phyloP scores from a whole-genome alignment of 1,140 invertebrate genomes.

The Odontomachus brunneus region DNA sequence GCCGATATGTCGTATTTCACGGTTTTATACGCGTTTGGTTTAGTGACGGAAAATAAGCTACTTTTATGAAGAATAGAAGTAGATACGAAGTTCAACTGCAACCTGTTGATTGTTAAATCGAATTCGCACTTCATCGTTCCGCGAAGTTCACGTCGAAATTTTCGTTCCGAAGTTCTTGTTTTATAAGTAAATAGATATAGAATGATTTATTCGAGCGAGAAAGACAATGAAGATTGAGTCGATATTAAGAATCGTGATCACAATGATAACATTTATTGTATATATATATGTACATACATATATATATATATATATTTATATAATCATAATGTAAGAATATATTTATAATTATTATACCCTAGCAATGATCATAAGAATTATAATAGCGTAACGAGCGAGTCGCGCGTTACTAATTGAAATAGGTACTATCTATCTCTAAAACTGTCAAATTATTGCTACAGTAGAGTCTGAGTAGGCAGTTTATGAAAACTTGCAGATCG shows the following conservation, averaged over 20 bases:
- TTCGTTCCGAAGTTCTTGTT: background rate
- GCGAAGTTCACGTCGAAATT: background rate
- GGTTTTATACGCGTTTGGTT: background rate
- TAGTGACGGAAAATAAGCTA: background rate
- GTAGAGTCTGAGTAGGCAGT: slow-evolving; percentile 62
- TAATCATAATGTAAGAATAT: slow-evolving; percentile 81
- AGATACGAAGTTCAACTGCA: background rate
- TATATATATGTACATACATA: no score
- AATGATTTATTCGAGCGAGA: no score
- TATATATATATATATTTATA: no score
- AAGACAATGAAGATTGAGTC: background rate
- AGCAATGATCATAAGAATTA: slow-evolving; percentile 66
- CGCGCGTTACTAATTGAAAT: slow-evolving; percentile 41
- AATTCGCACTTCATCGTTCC: background rate
- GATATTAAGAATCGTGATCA: slow-evolving; percentile 59
- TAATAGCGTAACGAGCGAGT: slow-evolving; percentile 57
- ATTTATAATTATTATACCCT: slow-evolving; percentile 72
- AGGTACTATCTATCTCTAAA: slow-evolving; percentile 53
- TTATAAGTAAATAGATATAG: background rate
- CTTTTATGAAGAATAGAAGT: background rate
- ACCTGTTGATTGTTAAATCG: slow-evolving; percentile 32
- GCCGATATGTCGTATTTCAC: no score
- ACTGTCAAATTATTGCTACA: slow-evolving; percentile 70
- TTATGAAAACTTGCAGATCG: slow-evolving; percentile 48
- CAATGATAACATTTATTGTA: slow-evolving; percentile 78